Conservation (phyloP, 2,888 invertebrate genomes). For the Ophioninae sp. region DNA sequence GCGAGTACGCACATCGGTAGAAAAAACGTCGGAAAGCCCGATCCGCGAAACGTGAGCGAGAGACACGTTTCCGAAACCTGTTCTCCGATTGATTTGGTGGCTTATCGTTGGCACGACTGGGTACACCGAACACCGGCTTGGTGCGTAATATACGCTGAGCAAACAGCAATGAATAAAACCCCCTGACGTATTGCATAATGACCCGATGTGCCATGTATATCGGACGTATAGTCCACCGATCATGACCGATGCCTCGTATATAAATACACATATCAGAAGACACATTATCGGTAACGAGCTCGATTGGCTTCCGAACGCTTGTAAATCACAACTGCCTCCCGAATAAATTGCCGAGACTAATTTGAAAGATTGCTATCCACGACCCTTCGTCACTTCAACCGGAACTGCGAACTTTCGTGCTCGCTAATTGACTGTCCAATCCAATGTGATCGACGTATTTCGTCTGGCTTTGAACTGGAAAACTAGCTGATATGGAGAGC, state of each 20-base stretch:
- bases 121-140: conserved; percentile 45
- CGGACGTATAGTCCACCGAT: conserved; percentile 14
- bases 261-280: conserved; percentile 8
- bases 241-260: conserved; percentile 35
- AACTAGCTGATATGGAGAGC: too few relatives aligned
- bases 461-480: background rate
- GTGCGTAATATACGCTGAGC: conserved; percentile 35
- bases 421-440: background rate
- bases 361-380: conserved; percentile 18
- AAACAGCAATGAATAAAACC: conserved; percentile 54
- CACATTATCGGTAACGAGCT: conserved; percentile 10
- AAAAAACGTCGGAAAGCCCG: conserved; percentile 29
- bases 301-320: conserved; percentile 34
- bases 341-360: conserved; percentile 19
- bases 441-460: too few relatives aligned
- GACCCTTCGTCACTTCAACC: background rate
- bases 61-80: conserved; percentile 55
- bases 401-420: background rate
- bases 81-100: conserved; percentile 52
- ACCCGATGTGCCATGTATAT: conserved; percentile 20
- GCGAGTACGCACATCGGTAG: background rate
- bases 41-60: conserved; percentile 42
- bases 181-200: conserved; percentile 53
- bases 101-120: conserved; percentile 49
- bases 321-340: conserved; percentile 2